Evolutionary conservation across 2,888 invertebrate species (phyloP), one percentile per base, ranked within the genome.

Genomic region (Lottia gigantea): DNA sequence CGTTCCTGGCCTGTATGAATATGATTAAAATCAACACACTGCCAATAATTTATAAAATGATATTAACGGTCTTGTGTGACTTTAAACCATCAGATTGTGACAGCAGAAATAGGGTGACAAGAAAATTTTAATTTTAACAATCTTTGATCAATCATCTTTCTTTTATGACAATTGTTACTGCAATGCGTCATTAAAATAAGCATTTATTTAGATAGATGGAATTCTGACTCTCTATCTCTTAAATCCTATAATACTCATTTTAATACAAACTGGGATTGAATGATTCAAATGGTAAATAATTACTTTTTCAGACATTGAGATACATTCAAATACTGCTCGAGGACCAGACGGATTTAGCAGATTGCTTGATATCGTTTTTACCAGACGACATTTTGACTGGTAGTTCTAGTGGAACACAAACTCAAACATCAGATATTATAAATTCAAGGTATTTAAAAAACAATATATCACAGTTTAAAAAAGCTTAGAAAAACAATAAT

Each of bases 41-140:
- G 25, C 72, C 73, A 1, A 72, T 74, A 62, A 68, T 80, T 25
- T 81, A 74, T 65, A 77, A 67, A 25, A 76, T 77, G 23, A 64
- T 82, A 55, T 67, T 82, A 25, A 77, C 79, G 15, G 71, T 81
- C 16, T 69, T 82, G 15, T 74, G 75, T 70, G 81, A 82, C 68
- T 81, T 75, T 74, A 72, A 80, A 55, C 77, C 76, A 15, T 47
- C 46, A 40, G 49, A 70, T 49, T 62, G 65, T 26, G 69, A 69
- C 11, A 75, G 67, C 68, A 75, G 70, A 45, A 73, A 75, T 45
- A 76, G 70, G 76, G 79, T 81, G n/a, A n/a, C n/a, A n/a, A n/a
- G n/a, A 70, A 62, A 46, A 14, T 40, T 31, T 31, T 31, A 31
- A 2, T n/a, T n/a, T n/a, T n/a, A n/a, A n/a, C n/a, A n/a, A n/a